Percentiles rank a stretch among this genome's conserved stretches.
These are phyloP conservation scores for Sprattus sprattus DNA, from an alignment of 2,113 vertebrate genomes.

Conservation along the genomic window DNA sequence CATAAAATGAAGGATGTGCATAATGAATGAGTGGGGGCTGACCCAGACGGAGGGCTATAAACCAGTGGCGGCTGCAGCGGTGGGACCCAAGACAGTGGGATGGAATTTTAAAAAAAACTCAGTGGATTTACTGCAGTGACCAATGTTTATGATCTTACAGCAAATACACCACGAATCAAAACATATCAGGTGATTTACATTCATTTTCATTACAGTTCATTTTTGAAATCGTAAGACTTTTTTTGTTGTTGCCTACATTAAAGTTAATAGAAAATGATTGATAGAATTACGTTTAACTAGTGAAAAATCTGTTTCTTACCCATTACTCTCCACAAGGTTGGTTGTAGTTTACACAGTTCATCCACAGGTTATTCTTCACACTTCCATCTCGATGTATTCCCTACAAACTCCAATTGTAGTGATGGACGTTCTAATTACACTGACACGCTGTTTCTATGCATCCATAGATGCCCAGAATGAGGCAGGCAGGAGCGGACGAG, in stretches of 20 bases:
- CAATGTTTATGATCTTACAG: background rate
- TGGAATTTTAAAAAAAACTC: background rate
- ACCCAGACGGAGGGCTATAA: background rate
- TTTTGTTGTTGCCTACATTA: background rate
- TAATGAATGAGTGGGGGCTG: slow-evolving; percentile 8
- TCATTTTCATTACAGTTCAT: background rate
- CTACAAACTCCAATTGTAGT: background rate
- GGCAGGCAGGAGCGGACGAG: background rate
- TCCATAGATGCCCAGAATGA: background rate
- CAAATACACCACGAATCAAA: background rate
- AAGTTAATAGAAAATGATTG: background rate
- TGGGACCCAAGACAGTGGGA: background rate
- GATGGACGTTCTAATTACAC: background rate
- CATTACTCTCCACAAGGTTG: background rate
- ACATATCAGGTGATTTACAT: background rate
- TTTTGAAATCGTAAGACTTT: background rate
- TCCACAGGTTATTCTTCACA: background rate
- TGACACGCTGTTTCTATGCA: background rate
- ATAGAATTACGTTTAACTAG: background rate
- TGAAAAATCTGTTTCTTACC: background rate
- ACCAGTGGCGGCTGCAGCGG: background rate
- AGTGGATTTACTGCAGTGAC: background rate
- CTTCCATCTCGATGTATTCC: background rate
- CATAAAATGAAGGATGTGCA: slow-evolving; percentile 22
- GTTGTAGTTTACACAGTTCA: background rate